phyloP scores from a whole-genome alignment of 2,113 vertebrate species.

The Clinocottus analis region DNA sequence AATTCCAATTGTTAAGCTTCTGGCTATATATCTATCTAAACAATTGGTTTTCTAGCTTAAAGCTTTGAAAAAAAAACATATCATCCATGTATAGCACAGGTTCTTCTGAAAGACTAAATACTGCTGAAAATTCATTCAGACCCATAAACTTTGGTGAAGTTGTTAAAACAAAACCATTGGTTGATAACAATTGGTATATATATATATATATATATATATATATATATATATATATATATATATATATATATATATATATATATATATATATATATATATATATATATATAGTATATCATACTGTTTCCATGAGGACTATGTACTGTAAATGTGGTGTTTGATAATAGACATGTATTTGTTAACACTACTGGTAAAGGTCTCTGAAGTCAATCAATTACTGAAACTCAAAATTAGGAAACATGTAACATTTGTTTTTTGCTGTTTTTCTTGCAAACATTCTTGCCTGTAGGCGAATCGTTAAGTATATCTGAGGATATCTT shows the following conservation, averaged over 20 bases:
- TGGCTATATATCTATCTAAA: not conserved
- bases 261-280: too few species aligned
- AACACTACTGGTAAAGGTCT: not conserved
- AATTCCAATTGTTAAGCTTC: constrained; percentile 12
- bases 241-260: too few species aligned
- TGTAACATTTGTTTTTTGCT: not conserved
- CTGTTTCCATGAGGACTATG: not conserved
- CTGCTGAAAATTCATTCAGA: not conserved
- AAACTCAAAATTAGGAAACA: not conserved
- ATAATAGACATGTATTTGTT: not conserved
- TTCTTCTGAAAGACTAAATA: not conserved
- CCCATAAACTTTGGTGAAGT: constrained; percentile 16
- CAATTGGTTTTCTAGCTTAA: not conserved
- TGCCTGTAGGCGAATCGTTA: not conserved
- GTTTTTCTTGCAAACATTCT: not conserved
- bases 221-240: too few species aligned
- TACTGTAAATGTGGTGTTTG: not conserved
- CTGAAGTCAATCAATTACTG: not conserved
- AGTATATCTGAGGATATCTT: not conserved
- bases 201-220: too few species aligned
- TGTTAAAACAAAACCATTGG: constrained; percentile 15
- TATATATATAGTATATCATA: too few species aligned
- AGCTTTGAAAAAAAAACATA: not conserved
- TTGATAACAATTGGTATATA: too few species aligned
- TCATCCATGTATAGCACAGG: not conserved